These are phyloP conservation scores for Crotalus helleri DNA, from an alignment of 2,113 vertebrate genomes.

Conservation along the genomic window DNA sequence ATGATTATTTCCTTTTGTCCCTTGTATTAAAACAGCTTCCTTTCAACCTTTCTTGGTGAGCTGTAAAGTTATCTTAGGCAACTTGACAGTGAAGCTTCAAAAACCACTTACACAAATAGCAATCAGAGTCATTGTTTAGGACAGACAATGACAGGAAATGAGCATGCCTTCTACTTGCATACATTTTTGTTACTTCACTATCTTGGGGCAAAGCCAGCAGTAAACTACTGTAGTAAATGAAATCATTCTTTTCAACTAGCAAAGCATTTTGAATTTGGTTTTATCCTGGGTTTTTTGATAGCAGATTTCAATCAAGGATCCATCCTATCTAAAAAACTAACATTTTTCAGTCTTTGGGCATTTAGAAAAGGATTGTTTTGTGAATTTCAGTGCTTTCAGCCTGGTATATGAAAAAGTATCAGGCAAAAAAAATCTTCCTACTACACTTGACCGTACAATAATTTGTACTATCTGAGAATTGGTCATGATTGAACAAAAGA, in stretches of 20 bases:
- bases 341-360: background rate
- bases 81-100: background rate
- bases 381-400: background rate
- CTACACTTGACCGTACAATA: background rate
- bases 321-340: background rate
- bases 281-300: background rate
- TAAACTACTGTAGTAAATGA: background rate
- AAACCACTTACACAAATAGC: slow-evolving; percentile 3
- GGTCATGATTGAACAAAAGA: background rate
- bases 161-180: background rate
- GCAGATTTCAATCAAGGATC: accelerated
- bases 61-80: slow-evolving; percentile 3
- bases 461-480: background rate
- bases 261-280: background rate
- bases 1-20: background rate
- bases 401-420: background rate
- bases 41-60: slow-evolving; percentile 19
- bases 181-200: background rate
- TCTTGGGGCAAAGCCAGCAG: background rate
- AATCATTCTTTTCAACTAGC: background rate
- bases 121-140: background rate
- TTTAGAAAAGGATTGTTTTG: background rate
- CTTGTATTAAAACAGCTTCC: background rate
- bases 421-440: background rate
- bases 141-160: background rate